phyloP scores from a whole-genome alignment of 2,888 invertebrate species.

The Dione juno region DNA sequence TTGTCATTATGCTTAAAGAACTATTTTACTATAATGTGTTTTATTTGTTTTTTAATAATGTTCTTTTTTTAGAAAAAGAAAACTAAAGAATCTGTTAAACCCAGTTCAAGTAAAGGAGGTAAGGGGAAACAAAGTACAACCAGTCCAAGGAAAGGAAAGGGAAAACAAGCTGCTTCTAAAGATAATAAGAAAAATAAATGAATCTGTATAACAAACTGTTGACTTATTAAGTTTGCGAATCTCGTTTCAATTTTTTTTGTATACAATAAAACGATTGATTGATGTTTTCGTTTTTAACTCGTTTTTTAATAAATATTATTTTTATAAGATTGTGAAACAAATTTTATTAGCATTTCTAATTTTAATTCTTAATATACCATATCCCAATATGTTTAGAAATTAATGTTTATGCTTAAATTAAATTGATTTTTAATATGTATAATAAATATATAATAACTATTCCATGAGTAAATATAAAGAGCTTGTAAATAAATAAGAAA shows the following conservation, averaged over 20 bases:
- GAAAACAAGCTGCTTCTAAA: conserved; percentile 46
- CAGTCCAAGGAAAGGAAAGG: conserved; percentile 56
- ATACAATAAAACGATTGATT: conserved; percentile 7
- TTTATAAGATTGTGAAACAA: too few relatives aligned
- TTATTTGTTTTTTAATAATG: neutral
- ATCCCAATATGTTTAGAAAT: too few relatives aligned
- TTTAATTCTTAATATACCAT: too few relatives aligned
- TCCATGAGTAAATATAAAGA: neutral
- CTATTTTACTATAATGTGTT: neutral
- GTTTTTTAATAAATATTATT: neutral
- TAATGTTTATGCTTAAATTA: too few relatives aligned
- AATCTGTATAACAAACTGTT: conserved; percentile 20
- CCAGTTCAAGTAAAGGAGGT: conserved; percentile 54
- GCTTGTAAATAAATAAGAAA: neutral
- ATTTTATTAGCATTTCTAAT: too few relatives aligned
- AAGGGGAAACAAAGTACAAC: conserved; percentile 43
- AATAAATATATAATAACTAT: neutral
- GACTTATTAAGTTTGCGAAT: conserved; percentile 15
- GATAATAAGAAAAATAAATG: conserved; percentile 45
- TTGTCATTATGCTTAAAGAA: neutral
- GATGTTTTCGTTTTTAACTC: neutral
- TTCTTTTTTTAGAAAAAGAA: conserved; percentile 66
- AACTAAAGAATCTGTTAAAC: conserved; percentile 58
- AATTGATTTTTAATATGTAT: neutral
- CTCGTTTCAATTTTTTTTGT: conserved; percentile 21